Base-by-base conservation (phyloP, 1,140 invertebrate species). In the Lepidotrigona ventralis region DNA sequence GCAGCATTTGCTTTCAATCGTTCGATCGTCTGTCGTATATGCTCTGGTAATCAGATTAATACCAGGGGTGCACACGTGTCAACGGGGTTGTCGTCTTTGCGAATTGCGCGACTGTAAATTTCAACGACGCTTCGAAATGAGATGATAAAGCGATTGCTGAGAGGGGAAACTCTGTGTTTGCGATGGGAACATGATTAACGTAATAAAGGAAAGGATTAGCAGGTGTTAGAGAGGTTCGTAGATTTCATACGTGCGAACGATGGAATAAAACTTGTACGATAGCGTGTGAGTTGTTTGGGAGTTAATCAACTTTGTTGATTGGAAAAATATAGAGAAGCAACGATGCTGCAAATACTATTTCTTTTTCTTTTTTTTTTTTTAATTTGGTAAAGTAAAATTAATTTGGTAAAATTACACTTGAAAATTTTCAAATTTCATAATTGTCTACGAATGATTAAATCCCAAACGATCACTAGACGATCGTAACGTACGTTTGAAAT, bases 211-310 rank as follows among this genome's bases (percentile, higher is more conserved):
- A 14, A 21, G 33, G 66, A 66, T 66, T 66, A 33, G 29, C 2
- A 21, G 17, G 64, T 12, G 29, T 60, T 60, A n/a, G 17, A 8
- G 29, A 66, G 19, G 17, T 66, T 66, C 29, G 2, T 8, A 33
- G 29, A 66, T 33, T 66, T 33, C 29, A 17, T 0, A 66, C 26
- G 21, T 33, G 17, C 9, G 64, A 19, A 64, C 26, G 21, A 1
- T n/a, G 14, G 64, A 17, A 33, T 66, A 66, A 66, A 66, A 33
- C 64, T 66, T 19, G 12, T 11, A 29, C 11, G 3, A 9, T 53
- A 0, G 0, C 39, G 12, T 12, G 12, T 12, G 21, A 23, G 23
- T 3, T 23, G 58, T 60, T 23, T 0, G 12, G 0, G 23, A 12
- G 58, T n/a, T 60, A 11, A 60, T n/a, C 23, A 5, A 14, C 58